A percentile compares a stretch with the other conserved stretches of the same genome.
Conservation (phyloP, 2,888 invertebrate species). For the Sussaba pulchella region DNA sequence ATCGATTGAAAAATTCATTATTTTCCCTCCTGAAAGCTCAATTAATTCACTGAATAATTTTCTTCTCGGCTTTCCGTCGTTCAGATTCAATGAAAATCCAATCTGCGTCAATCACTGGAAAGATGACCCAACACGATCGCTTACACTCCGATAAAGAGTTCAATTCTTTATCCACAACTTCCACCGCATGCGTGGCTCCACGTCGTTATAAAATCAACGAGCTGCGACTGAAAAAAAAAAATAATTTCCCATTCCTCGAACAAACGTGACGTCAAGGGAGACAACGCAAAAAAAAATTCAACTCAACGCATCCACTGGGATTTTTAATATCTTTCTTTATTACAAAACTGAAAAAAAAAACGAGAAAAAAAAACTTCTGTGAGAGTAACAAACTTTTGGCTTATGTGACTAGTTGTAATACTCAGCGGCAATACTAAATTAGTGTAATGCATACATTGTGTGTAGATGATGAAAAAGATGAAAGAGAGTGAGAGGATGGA, state of each 20-base stretch:
- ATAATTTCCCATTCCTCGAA: too few relatives aligned
- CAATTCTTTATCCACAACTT: conserved; percentile 13
- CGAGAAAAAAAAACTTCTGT: conserved; percentile 75
- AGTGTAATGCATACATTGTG: conserved; percentile 78
- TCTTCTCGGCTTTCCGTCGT: too few relatives aligned
- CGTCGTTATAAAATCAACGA: conserved; percentile 23
- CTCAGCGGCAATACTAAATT: conserved; percentile 83
- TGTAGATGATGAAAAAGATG: conserved; percentile 60
- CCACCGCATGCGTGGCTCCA: background rate
- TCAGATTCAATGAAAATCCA: background rate
- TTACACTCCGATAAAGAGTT: conserved; percentile 20
- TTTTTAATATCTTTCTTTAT: conserved; percentile 79
- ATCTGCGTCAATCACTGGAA: background rate
- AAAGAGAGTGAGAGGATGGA: conserved; percentile 40
- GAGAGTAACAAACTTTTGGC: conserved; percentile 83
- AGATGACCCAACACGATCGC: conserved; percentile 15
- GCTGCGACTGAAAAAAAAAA: too few relatives aligned
- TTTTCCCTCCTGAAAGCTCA: too few relatives aligned
- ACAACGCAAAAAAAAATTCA: conserved; percentile 29
- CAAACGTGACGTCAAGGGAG: background rate
- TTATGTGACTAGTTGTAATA: conserved; percentile 83
- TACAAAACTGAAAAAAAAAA: conserved; percentile 81
- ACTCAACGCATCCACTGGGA: conserved; percentile 47
- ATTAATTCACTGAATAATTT: too few relatives aligned
- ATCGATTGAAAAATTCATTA: too few relatives aligned